Evolutionary conservation across 2,888 invertebrate species (phyloP).

Genomic region (Rotaria magnacalcarata): DNA sequence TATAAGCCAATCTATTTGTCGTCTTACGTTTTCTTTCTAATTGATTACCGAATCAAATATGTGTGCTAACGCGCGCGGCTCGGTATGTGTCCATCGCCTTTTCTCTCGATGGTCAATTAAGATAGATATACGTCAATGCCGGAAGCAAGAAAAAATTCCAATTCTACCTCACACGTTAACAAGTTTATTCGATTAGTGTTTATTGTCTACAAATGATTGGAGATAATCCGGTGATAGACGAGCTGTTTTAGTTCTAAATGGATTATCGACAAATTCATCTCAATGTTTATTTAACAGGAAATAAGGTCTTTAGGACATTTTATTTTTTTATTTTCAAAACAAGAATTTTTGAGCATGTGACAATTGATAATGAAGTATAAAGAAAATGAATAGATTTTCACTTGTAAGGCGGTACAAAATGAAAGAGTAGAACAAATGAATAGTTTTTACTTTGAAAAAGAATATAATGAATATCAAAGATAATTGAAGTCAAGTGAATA

Average conservation of each 20-base stretch:
- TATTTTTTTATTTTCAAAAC: no score
- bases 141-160: neutral
- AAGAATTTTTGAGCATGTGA: no score
- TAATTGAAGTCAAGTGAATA: neutral
- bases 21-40: neutral
- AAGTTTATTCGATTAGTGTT: slow-evolving; percentile 29
- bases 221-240: slow-evolving; percentile 1
- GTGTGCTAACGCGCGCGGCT: neutral
- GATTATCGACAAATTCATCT: neutral
- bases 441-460: no score
- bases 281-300: neutral
- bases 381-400: no score
- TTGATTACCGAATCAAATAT: slow-evolving; percentile 26
- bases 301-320: neutral
- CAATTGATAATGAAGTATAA: no score
- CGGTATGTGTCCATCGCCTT: neutral
- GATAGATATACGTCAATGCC: neutral
- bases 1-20: slow-evolving; percentile 19
- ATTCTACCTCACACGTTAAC: neutral
- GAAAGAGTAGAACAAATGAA: no score
- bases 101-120: slow-evolving; percentile 16
- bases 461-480: neutral
- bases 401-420: no score
- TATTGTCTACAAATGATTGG: slow-evolving; percentile 26
- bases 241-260: neutral